These are phyloP conservation scores for Hesperophylax magnus DNA, from an alignment of 1,140 invertebrate genomes.

Conservation along the genomic window DNA sequence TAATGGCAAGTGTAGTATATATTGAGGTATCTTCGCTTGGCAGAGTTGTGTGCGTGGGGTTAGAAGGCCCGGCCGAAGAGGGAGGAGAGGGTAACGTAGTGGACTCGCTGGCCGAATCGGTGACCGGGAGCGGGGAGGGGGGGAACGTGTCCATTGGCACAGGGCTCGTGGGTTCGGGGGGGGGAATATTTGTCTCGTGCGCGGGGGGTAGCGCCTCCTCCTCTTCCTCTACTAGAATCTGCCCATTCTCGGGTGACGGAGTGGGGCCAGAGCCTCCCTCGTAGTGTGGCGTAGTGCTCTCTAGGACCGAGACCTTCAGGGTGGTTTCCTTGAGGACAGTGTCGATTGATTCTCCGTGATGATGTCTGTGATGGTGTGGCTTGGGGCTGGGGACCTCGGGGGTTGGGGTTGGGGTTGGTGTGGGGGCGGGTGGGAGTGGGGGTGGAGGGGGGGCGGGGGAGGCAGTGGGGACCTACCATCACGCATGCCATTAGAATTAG, in stretches of 20 bases:
- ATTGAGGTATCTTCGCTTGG: conserved; percentile 62
- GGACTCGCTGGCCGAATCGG: background rate
- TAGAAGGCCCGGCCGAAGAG: conserved; percentile 24
- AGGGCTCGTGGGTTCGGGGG: background rate
- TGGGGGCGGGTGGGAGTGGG: conserved; percentile 52
- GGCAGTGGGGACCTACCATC: conserved; percentile 62
- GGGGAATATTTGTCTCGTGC: conserved; percentile 9
- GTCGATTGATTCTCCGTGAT: conserved; percentile 61
- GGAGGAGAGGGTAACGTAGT: conserved; percentile 33
- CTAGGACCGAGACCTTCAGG: background rate
- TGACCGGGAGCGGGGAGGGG: conserved; percentile 38
- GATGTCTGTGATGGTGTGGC: conserved; percentile 65
- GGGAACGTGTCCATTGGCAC: background rate
- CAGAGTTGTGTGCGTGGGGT: conserved; percentile 55
- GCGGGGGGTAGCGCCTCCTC: conserved; percentile 22
- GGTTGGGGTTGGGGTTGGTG: background rate
- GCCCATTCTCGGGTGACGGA: background rate
- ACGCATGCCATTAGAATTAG: conserved; percentile 59
- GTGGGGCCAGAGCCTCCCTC: conserved; percentile 29
- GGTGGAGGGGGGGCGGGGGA: conserved; percentile 38
- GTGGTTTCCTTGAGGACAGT: conserved; percentile 28
- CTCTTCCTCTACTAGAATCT: conserved; percentile 15
- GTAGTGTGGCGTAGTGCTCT: conserved; percentile 53
- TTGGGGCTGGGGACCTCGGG: background rate
- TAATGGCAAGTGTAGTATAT: conserved; percentile 65